Percentiles rank a stretch among this genome's conserved stretches.
Conservation (phyloP, 2,113 vertebrate species). For the Corynorhinus townsendii region DNA sequence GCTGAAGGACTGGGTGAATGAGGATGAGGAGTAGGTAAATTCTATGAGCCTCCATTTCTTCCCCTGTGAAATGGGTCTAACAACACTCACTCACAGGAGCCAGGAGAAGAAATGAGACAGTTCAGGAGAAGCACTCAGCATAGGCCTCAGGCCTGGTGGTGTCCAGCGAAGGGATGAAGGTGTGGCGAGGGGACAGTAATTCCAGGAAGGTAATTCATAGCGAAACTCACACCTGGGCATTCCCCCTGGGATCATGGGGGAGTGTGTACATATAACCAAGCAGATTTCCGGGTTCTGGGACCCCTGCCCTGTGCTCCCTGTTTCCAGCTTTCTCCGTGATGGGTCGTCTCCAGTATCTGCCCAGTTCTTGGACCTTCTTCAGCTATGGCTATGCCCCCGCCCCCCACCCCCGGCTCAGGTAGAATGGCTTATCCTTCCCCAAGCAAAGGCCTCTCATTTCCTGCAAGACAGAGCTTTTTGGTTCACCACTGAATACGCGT, state of each 20-base stretch:
- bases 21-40: not conserved
- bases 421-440: not conserved
- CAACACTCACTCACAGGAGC: not conserved
- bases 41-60: not conserved
- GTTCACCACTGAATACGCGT: not conserved
- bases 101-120: not conserved
- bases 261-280: too few relatives aligned
- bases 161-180: not conserved
- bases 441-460: not conserved
- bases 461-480: slow-evolving; percentile 46
- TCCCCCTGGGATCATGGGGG: not conserved
- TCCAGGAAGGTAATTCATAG: too few relatives aligned
- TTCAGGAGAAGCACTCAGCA: fast-evolving
- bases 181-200: not conserved
- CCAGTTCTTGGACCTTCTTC: not conserved
- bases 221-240: not conserved
- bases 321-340: not conserved
- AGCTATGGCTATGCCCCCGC: not conserved
- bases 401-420: not conserved
- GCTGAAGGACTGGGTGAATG: not conserved
- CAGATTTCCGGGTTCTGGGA: fast-evolving
- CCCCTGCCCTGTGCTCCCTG: not conserved
- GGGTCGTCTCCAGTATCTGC: not conserved
- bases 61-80: too few relatives aligned
- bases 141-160: not conserved